Conservation (phyloP, 2,888 invertebrate genomes). For the Melipona bicolor region DNA sequence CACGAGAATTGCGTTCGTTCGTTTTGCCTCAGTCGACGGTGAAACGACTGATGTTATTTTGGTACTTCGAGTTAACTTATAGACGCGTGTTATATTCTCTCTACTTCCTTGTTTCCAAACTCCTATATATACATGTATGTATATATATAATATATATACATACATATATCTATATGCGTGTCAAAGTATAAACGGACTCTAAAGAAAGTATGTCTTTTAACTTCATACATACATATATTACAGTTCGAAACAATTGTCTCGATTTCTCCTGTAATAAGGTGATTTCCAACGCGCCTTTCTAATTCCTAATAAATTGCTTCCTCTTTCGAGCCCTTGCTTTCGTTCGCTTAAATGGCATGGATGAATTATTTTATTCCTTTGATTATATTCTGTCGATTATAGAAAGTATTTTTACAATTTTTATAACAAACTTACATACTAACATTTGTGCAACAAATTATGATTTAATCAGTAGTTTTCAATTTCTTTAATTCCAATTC, state of each 20-base stretch:
- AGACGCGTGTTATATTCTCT: slow-evolving; percentile 52
- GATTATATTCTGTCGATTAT: not conserved
- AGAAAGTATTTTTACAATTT: slow-evolving; percentile 10
- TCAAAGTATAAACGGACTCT: slow-evolving; percentile 65
- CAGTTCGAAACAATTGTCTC: slow-evolving; percentile 58
- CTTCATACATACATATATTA: slow-evolving; percentile 63
- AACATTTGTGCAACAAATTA: slow-evolving; percentile 17
- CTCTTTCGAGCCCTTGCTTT: slow-evolving; percentile 19
- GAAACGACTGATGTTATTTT: slow-evolving; percentile 61
- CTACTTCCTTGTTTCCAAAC: slow-evolving; percentile 60
- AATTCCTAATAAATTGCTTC: slow-evolving; percentile 52
- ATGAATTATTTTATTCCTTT: slow-evolving; percentile 3
- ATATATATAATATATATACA: not conserved
- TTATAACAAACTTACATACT: slow-evolving; percentile 15
- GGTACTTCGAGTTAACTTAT: slow-evolving; percentile 60
- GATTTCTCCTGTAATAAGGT: slow-evolving; percentile 66
- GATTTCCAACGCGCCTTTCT: slow-evolving; percentile 59
- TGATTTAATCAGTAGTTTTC: slow-evolving; percentile 5
- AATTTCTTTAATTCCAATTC: not conserved
- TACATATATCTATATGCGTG: slow-evolving; percentile 34
- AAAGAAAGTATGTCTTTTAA: slow-evolving; percentile 66
- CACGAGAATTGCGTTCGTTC: slow-evolving; percentile 30
- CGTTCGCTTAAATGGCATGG: not conserved
- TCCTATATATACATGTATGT: slow-evolving; percentile 23
- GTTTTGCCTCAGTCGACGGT: slow-evolving; percentile 37